Base-by-base conservation (phyloP, 1,140 invertebrate species). In the Ceratoteleas bidentatus region DNA sequence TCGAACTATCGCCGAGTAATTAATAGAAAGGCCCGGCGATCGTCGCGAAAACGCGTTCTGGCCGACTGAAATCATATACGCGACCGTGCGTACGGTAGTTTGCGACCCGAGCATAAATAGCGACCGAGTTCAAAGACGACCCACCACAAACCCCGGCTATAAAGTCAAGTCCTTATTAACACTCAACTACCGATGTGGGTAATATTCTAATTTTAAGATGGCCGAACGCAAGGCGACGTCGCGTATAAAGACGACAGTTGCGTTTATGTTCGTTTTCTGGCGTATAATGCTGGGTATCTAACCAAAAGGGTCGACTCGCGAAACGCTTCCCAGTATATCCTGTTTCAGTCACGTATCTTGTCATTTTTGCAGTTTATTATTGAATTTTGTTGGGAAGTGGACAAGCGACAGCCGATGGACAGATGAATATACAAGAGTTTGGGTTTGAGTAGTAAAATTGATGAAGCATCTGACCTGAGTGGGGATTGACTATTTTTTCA, bases 141-240 rank as follows among this genome's bases (percentile, higher is more conserved):
- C 79, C 76, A 70, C 49, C 79, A 56, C 68, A 82, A 81, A 61
- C 73, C 61, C 61, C 68, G 68, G 57, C 24, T 53, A 77, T 82
- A 82, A 84, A 81, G 73, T 74, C 70, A 57, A 58, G 54, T 80
- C 74, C 78, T 81, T 78, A 84, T 84, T 84, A 84, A 84, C 82
- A 77, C 72, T 77, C 64, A 43, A 77, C 56, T 62, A 62, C 64
- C 57, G 73, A 81, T 79, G 74, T 50, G 64, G 72, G 69, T 74
- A 80, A 77, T 84, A 84, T 84, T 84, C 78, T 78, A 81, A 84
- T 84, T 81, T 78, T 57, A 75, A 78, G 69, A 81, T 72, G 74
- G 61, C 47, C 36, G 49, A 80, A 65, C 58, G 47, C 54, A 65
- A 70, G 62, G 16, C 53, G 56, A 32, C 58, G 40, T 81, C 61